A percentile compares a stretch with the other conserved stretches of the same genome.
Evolutionary conservation across 2,113 vertebrate genomes (phyloP).

Genomic region (Heptranchias perlo): DNA sequence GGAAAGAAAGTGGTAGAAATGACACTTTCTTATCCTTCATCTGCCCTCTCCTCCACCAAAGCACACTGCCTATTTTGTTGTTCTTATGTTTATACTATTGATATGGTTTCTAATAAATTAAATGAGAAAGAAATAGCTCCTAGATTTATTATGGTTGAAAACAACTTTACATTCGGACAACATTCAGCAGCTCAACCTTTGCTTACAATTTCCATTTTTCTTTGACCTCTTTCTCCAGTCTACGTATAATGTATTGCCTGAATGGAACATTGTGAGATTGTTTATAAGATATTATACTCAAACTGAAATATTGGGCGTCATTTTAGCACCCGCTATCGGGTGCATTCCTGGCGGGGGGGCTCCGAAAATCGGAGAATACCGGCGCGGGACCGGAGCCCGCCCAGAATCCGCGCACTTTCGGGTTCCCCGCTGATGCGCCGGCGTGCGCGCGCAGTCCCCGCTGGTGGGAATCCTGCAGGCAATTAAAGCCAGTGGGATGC

Average conservation of each 20-base stretch:
- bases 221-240: background rate
- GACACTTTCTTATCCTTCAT: background rate
- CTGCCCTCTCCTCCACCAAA: background rate
- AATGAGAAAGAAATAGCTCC: background rate
- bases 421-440: too few relatives aligned
- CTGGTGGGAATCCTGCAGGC: too few relatives aligned
- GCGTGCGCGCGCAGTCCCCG: too few relatives aligned
- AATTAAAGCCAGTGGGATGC: too few relatives aligned
- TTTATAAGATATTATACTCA: too few relatives aligned
- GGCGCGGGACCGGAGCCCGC: too few relatives aligned
- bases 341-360: too few relatives aligned
- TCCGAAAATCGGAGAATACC: too few relatives aligned
- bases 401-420: too few relatives aligned
- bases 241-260: background rate
- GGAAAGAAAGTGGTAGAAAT: background rate
- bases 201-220: background rate
- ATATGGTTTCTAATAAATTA: background rate
- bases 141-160: background rate
- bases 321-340: too few relatives aligned
- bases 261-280: background rate
- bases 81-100: background rate
- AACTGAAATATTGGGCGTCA: too few relatives aligned
- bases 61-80: background rate
- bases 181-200: background rate
- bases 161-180: background rate